Percentiles rank a stretch among this genome's conserved stretches.
phyloP scores from a whole-genome alignment of 37 sponge, comb jelly and placozoan genomes.

The Halichondria panicea region DNA sequence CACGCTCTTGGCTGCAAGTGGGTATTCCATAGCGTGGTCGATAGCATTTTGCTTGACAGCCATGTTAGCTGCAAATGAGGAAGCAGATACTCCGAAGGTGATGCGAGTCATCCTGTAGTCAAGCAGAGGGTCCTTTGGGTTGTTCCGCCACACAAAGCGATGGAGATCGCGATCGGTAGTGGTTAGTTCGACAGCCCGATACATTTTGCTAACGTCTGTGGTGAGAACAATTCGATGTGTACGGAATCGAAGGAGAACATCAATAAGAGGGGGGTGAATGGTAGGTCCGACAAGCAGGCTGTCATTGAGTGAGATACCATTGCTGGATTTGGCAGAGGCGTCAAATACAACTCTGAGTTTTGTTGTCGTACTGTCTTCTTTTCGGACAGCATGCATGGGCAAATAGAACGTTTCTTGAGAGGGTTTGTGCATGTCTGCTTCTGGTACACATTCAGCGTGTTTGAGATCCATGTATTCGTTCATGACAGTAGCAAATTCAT shows the following conservation, averaged over 20 bases:
- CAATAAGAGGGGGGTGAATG: constrained; percentile 14
- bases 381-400: constrained; percentile 42
- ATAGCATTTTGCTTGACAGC: constrained; percentile 22
- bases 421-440: constrained; percentile 20
- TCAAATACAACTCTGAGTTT: constrained; percentile 32
- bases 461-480: constrained; percentile 9
- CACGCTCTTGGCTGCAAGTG: constrained; percentile 9
- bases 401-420: constrained; percentile 12
- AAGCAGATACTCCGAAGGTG: constrained; percentile 18
- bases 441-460: constrained; percentile 28
- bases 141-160: constrained; percentile 25
- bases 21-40: constrained; percentile 10
- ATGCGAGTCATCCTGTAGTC: constrained; percentile 25
- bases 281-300: constrained; percentile 22
- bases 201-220: constrained; percentile 27
- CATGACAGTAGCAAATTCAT: constrained; percentile 22
- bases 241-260: constrained; percentile 31
- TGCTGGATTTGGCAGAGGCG: constrained; percentile 22
- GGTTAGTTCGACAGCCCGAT: not conserved
- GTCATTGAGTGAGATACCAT: constrained; percentile 34
- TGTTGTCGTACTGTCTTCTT: constrained; percentile 34
- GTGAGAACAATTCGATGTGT: constrained; percentile 30
- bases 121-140: not conserved
- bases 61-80: constrained; percentile 42
- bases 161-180: constrained; percentile 15